These are phyloP conservation scores for Tricholauxania praeusta DNA, from an alignment of 2,888 invertebrate genomes.

Conservation along the genomic window DNA sequence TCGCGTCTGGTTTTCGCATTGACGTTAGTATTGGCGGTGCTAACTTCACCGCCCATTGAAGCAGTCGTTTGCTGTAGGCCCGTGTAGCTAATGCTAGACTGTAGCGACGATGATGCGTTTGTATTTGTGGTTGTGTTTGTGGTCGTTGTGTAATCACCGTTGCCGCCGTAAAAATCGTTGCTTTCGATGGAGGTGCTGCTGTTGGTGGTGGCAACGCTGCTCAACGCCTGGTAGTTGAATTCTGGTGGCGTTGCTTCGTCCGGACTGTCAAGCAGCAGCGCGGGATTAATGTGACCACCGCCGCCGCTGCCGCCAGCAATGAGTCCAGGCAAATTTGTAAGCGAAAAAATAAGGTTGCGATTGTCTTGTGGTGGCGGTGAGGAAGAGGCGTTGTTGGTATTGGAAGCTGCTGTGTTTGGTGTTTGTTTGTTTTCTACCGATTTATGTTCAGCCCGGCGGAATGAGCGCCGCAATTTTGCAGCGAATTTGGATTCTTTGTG, in stretches of 20 bases:
- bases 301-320: constrained; percentile 11
- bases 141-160: not conserved
- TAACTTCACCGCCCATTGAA: constrained; percentile 63
- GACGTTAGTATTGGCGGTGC: constrained; percentile 48
- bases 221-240: constrained; percentile 61
- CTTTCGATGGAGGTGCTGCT: constrained; percentile 62
- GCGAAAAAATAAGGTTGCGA: constrained; percentile 49
- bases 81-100: constrained; percentile 56
- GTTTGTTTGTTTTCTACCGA: constrained; percentile 56
- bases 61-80: constrained; percentile 53
- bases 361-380: constrained; percentile 20
- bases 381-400: constrained; percentile 13
- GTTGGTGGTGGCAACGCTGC: constrained; percentile 61
- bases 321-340: constrained; percentile 52
- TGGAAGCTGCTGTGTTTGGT: not conserved
- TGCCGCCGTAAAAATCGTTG: constrained; percentile 44
- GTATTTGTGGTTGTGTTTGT: too few species aligned
- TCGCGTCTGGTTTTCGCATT: constrained; percentile 22
- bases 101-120: constrained; percentile 48
- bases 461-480: constrained; percentile 60
- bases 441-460: constrained; percentile 59
- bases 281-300: constrained; percentile 58
- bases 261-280: constrained; percentile 62
- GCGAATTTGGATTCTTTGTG: constrained; percentile 60
- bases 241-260: constrained; percentile 64